Conservation (phyloP, 2,797 vertebrate species). For the Champsocephalus esox region DNA sequence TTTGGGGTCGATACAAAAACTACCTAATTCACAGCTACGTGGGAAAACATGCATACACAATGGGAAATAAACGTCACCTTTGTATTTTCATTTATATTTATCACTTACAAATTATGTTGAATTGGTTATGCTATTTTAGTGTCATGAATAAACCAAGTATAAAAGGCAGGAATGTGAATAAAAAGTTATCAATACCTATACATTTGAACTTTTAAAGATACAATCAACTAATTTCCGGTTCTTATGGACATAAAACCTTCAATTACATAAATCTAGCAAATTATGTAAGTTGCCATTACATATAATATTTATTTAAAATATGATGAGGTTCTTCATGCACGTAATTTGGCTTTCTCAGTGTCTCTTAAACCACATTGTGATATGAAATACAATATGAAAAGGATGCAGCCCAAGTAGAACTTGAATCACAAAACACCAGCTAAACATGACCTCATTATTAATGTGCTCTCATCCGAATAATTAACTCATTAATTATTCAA, state of each 20-base stretch:
- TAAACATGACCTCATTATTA: conserved; percentile 14
- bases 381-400: background rate
- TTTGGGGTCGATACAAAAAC: background rate
- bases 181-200: background rate
- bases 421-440: background rate
- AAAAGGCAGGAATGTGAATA: background rate
- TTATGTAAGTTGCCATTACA: background rate
- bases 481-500: conserved; percentile 26
- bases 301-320: too few relatives aligned
- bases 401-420: background rate
- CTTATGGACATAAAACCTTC: background rate
- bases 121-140: too few relatives aligned
- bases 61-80: background rate
- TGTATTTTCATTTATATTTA: too few relatives aligned
- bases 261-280: background rate
- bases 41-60: background rate
- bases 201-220: background rate
- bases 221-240: background rate
- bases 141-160: background rate
- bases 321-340: background rate
- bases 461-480: conserved; percentile 3
- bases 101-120: too few relatives aligned
- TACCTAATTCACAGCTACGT: background rate
- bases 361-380: background rate
- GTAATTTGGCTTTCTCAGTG: background rate